Base-by-base conservation (phyloP, 2,113 vertebrate genomes). In the Bos indicus region DNA sequence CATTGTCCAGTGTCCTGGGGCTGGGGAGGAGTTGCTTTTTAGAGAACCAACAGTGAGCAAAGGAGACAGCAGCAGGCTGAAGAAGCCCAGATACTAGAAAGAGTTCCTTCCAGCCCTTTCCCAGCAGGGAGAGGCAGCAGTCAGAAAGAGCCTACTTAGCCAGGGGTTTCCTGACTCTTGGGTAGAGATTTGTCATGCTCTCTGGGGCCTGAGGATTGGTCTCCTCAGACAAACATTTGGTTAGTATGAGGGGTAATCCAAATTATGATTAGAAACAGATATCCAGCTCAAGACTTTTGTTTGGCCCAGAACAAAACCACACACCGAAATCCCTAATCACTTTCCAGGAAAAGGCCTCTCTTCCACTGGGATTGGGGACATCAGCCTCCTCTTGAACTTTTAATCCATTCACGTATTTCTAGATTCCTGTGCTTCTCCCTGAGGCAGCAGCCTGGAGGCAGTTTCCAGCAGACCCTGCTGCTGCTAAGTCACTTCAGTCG, bases 251-350 rank as follows among this genome's bases (percentile, higher is more conserved):
- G 25, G 16, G 25, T 78, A 88, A 88, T 88, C 67, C 90, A 94
- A 96, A 93, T 89, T 94, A 89, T 96, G 91, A 96, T 91, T 86
- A 74, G 91, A 97, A 94, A 88, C 88, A 96, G 90, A 96, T 93
- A 92, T 15, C 60, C 40, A 94, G 81, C 21, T 94, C 57, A 14
- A 97, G 80, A 96, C 7, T 95, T 84, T 51, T 36, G 86, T 94
- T 94, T 95, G 77, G 51, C 88, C 51, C 59, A 67, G 60, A 96
- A 90, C 9, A 88, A 97, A 97, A 88, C 48, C 86, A 87, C 26
- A 64, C 56, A 77, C 46, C 88, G 54, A 94, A 62, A 94, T 86
- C 92, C 82, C 52, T 80, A 26, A 64, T 90, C 85, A 80, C 81
- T 92, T 94, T 94, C 90, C 67, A 95, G 71, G 78, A 96, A 95